A percentile compares a stretch with the other conserved stretches of the same genome.
Conservation (phyloP, 2,888 invertebrate species). For the Aphodius granarius region DNA sequence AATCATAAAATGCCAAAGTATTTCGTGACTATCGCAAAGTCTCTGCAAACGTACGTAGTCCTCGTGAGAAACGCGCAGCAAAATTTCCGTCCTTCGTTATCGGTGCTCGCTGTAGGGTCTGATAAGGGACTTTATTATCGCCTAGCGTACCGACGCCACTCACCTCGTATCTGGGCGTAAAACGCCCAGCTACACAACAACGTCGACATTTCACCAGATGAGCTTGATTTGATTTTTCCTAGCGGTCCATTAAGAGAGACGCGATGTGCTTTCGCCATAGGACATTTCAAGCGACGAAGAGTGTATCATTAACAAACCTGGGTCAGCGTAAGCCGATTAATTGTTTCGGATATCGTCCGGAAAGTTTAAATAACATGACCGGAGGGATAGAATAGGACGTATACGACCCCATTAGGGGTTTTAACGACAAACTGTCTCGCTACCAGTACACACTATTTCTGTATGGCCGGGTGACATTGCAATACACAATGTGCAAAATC, state of each 20-base stretch:
- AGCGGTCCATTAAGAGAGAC: background rate
- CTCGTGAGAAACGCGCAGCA: conserved; percentile 1
- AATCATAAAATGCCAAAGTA: conserved; percentile 2
- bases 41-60: background rate
- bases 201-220: background rate
- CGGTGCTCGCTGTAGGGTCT: background rate
- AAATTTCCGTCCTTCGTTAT: conserved; percentile 7
- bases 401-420: background rate
- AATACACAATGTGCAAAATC: no score
- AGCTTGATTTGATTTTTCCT: background rate
- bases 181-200: background rate
- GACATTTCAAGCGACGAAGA: background rate
- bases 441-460: no score
- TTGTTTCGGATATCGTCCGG: background rate
- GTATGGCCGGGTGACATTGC: no score
- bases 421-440: background rate
- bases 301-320: background rate
- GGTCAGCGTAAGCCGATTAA: background rate
- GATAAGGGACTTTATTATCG: conserved; percentile 9
- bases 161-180: background rate
- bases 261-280: background rate
- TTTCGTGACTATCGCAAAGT: background rate
- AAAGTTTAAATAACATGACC: background rate
- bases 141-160: background rate
- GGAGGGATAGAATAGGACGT: background rate